phyloP scores from a whole-genome alignment of 2,113 vertebrate genomes.

The Aplodontia rufa region DNA sequence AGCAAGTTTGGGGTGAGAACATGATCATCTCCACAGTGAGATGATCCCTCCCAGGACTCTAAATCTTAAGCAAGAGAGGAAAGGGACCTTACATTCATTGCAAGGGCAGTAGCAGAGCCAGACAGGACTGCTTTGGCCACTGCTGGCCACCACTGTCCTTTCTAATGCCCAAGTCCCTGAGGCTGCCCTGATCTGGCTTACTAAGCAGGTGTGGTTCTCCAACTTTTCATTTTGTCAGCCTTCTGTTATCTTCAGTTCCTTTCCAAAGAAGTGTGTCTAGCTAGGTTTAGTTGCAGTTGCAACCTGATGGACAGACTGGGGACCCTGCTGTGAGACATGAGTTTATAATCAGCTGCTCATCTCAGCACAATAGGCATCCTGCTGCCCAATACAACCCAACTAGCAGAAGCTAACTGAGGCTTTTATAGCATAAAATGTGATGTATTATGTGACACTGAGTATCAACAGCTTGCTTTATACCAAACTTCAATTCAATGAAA shows the following conservation, averaged over 20 bases:
- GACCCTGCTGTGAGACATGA: neutral
- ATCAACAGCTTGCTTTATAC: neutral
- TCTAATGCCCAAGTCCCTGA: neutral
- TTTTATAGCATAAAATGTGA: neutral
- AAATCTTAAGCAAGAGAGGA: slow-evolving; percentile 41
- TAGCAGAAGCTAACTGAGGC: neutral
- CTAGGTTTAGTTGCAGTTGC: neutral
- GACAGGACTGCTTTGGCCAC: neutral
- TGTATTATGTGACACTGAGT: neutral
- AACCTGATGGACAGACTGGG: neutral
- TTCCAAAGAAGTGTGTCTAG: neutral
- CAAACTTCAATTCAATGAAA: slow-evolving; percentile 28
- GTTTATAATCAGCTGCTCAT: neutral
- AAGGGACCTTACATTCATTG: neutral
- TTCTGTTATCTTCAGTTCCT: neutral
- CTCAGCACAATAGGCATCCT: neutral
- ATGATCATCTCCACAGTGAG: neutral
- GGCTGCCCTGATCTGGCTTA: neutral
- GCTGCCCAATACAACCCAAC: neutral
- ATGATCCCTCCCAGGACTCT: neutral
- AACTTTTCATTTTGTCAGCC: neutral
- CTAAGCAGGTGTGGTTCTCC: neutral
- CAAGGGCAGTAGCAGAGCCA: neutral
- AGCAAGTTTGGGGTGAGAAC: neutral
- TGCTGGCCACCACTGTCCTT: neutral